phyloP scores from a whole-genome alignment of 2,888 invertebrate species.

The Caenorhabditis sp. region DNA sequence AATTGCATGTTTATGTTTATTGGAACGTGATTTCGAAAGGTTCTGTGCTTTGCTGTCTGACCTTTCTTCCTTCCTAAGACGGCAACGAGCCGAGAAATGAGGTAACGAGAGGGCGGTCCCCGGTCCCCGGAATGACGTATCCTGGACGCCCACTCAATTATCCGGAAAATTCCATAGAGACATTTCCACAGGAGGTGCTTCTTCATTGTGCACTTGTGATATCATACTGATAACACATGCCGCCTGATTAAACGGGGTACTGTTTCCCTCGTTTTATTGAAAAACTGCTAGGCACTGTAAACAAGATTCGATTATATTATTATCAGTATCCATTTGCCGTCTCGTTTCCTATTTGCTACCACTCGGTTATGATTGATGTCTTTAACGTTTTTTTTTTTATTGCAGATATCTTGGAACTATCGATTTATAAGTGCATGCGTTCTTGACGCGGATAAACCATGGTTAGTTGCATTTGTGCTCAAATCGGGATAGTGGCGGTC shows the following conservation, averaged over 20 bases:
- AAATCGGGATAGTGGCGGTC: background rate
- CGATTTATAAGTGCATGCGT: constrained; percentile 29
- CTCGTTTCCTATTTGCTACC: background rate
- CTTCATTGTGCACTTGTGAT: background rate
- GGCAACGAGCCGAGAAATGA: background rate
- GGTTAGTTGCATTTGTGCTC: constrained; percentile 9
- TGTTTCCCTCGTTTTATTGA: background rate
- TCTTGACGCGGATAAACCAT: constrained; percentile 28
- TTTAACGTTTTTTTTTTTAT: background rate
- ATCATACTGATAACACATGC: background rate
- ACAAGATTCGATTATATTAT: background rate
- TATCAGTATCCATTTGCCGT: background rate
- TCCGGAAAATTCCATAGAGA: background rate
- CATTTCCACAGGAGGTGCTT: background rate
- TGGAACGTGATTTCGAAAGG: background rate
- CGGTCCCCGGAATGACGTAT: no score
- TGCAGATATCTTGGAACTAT: constrained; percentile 24
- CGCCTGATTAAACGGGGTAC: background rate
- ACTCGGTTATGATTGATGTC: background rate
- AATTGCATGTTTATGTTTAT: constrained; percentile 3
- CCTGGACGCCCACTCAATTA: no score
- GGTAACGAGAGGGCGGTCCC: constrained; percentile 15
- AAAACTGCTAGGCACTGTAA: constrained; percentile 1
- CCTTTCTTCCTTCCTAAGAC: no score
- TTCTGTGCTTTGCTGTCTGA: background rate